These are phyloP conservation scores for Platanista minor DNA, from an alignment of 2,113 vertebrate species.

Conservation along the genomic window DNA sequence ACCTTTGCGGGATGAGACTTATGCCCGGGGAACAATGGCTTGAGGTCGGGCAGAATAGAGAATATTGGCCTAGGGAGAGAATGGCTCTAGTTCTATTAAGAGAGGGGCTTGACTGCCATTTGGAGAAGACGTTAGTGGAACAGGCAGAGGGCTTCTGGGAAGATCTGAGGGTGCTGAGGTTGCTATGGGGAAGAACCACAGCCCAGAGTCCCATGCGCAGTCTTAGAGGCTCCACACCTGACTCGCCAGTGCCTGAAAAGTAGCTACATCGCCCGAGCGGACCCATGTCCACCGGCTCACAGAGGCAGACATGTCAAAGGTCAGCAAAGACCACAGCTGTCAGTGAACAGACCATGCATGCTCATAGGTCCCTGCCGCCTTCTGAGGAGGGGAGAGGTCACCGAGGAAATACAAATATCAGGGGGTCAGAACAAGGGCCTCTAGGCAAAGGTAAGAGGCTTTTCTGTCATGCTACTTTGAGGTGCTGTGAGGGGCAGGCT, in stretches of 20 bases:
- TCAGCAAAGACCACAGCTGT: background rate
- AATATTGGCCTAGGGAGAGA: background rate
- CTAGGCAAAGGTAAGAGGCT: background rate
- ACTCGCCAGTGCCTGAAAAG: background rate
- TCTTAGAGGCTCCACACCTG: background rate
- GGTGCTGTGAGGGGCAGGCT: background rate
- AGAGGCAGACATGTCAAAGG: background rate
- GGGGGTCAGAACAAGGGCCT: background rate
- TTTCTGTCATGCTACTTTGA: background rate
- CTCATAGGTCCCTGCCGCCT: background rate
- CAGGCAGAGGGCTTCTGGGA: fast-evolving
- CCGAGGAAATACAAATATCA: background rate
- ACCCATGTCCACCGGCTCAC: background rate
- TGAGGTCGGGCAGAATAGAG: background rate
- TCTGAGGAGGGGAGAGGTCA: background rate
- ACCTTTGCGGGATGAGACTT: fast-evolving
- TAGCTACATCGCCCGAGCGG: fast-evolving
- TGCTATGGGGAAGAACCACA: background rate
- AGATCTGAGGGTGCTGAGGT: background rate
- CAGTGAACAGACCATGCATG: no score
- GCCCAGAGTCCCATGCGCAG: background rate
- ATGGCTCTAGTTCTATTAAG: background rate
- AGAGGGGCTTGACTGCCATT: background rate
- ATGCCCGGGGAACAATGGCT: background rate
- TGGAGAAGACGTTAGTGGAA: background rate